Base-by-base conservation (phyloP, 2,888 invertebrate species). In the Calameuta idolon region DNA sequence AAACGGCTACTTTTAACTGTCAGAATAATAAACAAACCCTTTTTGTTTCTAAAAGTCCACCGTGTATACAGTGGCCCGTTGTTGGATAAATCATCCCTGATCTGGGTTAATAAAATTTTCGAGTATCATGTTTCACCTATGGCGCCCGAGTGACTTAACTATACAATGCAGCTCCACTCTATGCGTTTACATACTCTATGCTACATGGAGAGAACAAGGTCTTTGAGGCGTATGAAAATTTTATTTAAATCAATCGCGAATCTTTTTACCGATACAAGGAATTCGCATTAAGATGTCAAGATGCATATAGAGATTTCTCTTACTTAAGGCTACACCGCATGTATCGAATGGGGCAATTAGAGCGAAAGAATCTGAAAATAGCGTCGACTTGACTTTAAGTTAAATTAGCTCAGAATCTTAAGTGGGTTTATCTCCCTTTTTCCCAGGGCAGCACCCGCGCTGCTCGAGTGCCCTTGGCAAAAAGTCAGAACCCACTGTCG, bases 91-190 rank as follows among this genome's bases (percentile, higher is more conserved):
- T 74, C 76, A 69, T 80, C 77, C 83, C 84, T 85, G 84, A 87
- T 87, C 84, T 82, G 79, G 83, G 85, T 84, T 85, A 86, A 87
- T 85, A 86, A 86, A 87, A 84, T 87, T 83, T 34, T 78, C 77
- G 69, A 79, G 80, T 86, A 81, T 85, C 83, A 75, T 79, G 74
- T 86, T 85, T 84, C 86, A 83, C 77, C 79, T 75, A 79, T 77
- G 76, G 55, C 37, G 35, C 69, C 74, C 9, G 55, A 55, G 55
- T 40, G 40, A 40, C 40, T 55, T 55, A 23, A 23, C 23, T 23
- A 23, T 9, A 55, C 5, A 55, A 23, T 23, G 2, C 2, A 3
- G 55, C 9, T 23, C 9, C 5, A 2, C 55, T 23, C 0, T 55
- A 55, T 23, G 5, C 9, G 15, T 55, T 55, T 55, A 55, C 55